Evolutionary conservation across 2,797 vertebrate genomes (phyloP), one percentile per base, ranked within the genome.

Genomic region (Apogon hyalosoma): DNA sequence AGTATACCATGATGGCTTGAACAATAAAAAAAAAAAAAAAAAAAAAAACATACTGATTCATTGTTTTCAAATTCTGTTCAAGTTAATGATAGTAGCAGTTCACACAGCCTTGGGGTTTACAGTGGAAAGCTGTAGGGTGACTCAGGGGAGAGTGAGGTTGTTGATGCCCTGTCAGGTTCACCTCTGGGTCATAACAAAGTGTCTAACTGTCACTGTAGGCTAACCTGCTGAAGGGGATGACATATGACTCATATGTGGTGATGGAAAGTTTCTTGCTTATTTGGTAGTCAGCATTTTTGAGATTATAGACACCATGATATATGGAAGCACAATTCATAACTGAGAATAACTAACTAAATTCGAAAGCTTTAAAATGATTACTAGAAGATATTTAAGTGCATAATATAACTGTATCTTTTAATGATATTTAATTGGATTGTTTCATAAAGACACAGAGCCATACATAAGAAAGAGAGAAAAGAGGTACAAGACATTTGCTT

Each of bases 81-180:
- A 66, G 48, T 53, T 63, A 2, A 43, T 67, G 41, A 33, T 41
- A 40, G 61, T n/a, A 21, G 15, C 15, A 73, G 53, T 70, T 54
- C 59, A 28, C 39, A 33, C 12, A 15, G 49, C 58, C 43, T 42
- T 2, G 14, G 52, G 73, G 36, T 67, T 73, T 70, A 70, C 42
- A 74, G 76, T 65, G 63, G 43, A 75, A 40, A 47, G 66, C 72
- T 80, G 71, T 64, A 49, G 61, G 59, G 50, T 86, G 88, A 87
- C 72, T 87, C 75, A 82, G 63, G 49, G 54, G 63, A 73, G 48
- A 70, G 42, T 1, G 57, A 77, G 71, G 72, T 73, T 85, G 83
- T 62, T 77, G 62, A 84, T 77, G 78, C 65, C 67, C 72, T 78
- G 80, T 83, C 75, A 78, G 47, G 43, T 79, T 81, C 75, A 73